Evolutionary conservation across 1,140 invertebrate species (phyloP).

Genomic region (Platyscapa corneri): DNA sequence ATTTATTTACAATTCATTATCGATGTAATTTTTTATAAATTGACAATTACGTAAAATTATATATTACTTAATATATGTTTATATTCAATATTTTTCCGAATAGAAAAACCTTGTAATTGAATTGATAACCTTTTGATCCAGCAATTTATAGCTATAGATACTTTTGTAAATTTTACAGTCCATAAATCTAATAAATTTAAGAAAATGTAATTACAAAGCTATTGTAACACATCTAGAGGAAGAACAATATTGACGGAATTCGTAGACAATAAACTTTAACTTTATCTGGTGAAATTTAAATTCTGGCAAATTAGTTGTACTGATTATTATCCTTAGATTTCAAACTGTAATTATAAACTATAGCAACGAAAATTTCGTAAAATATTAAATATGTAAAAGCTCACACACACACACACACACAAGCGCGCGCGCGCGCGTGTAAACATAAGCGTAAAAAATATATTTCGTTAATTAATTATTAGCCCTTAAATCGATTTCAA

Average conservation of each 20-base stretch:
- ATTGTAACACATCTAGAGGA: not conserved
- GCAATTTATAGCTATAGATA: not conserved
- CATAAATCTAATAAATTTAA: slow-evolving; percentile 16
- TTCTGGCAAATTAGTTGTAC: not conserved
- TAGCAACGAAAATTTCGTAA: too few species aligned
- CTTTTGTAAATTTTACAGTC: not conserved
- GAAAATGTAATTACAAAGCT: not conserved
- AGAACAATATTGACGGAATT: not conserved
- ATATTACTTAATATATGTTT: not conserved
- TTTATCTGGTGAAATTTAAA: not conserved
- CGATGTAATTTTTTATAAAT: too few species aligned
- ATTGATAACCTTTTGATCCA: not conserved
- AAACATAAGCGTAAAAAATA: too few species aligned
- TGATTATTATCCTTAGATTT: not conserved
- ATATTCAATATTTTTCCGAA: not conserved
- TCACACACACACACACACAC: too few species aligned
- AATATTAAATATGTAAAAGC: too few species aligned
- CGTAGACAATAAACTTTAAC: not conserved
- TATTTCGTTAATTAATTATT: too few species aligned
- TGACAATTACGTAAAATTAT: too few species aligned
- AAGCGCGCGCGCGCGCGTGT: too few species aligned
- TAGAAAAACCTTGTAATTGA: not conserved
- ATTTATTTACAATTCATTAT: too few species aligned
- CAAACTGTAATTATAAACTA: too few species aligned
- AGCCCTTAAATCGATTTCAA: too few species aligned